Evolutionary conservation across 2,113 vertebrate species (phyloP).

Genomic region (Callionymus lyra): DNA sequence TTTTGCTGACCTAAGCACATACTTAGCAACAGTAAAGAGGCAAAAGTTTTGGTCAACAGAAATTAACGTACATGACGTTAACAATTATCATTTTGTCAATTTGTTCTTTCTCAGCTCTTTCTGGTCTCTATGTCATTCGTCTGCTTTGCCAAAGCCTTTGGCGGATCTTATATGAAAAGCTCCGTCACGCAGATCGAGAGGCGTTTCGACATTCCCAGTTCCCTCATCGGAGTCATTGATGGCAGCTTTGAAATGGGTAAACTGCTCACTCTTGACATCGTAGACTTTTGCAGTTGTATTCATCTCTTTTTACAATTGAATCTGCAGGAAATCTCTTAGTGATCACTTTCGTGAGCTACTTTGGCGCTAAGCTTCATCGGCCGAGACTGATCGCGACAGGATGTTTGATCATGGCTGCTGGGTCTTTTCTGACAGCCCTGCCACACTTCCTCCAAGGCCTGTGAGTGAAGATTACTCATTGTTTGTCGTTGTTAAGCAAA

Average conservation of each 20-base stretch:
- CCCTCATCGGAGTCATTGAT: conserved; percentile 76
- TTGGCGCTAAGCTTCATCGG: conserved; percentile 87
- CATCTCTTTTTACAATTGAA: neutral
- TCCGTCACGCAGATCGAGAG: conserved; percentile 88
- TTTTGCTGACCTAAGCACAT: no score
- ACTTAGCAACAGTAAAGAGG: no score
- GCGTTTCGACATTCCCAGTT: conserved; percentile 82
- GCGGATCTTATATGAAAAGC: conserved; percentile 80
- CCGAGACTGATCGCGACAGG: conserved; percentile 84
- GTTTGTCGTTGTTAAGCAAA: no score
- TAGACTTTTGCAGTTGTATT: neutral
- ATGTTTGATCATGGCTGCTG: conserved; percentile 81
- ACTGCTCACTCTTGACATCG: no score
- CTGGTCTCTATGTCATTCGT: conserved; percentile 72
- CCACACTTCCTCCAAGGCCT: conserved; percentile 89
- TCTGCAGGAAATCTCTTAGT: conserved; percentile 82
- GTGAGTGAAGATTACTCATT: conserved; percentile 67
- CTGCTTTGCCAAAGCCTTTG: conserved; percentile 75
- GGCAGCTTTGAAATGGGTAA: conserved; percentile 89
- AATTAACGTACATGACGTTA: no score
- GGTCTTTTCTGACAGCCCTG: conserved; percentile 72
- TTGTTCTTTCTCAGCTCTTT: conserved; percentile 68
- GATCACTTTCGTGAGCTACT: conserved; percentile 91
- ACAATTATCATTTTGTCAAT: no score
- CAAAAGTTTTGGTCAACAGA: no score